Percentiles rank a stretch among this genome's conserved stretches.
These are phyloP conservation scores for Ametastegia equiseti DNA, from an alignment of 2,888 invertebrate genomes.

Conservation along the genomic window DNA sequence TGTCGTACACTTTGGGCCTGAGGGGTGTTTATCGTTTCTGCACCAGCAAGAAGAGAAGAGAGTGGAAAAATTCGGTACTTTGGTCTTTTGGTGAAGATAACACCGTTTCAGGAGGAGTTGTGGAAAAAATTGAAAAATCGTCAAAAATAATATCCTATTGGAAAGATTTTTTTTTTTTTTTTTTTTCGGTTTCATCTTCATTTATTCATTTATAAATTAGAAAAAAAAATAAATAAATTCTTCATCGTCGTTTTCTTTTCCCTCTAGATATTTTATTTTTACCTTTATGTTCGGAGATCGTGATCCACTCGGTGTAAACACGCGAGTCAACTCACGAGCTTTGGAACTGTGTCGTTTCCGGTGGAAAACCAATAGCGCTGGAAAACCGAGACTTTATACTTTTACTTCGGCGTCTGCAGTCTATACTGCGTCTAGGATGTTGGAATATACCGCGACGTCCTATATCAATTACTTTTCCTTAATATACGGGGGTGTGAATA, in stretches of 20 bases:
- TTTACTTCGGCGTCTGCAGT: conserved; percentile 1
- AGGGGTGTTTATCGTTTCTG: conserved; percentile 30
- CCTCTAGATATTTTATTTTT: background rate
- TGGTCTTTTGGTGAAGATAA: conserved; percentile 6
- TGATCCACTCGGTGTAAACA: background rate
- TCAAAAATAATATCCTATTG: background rate
- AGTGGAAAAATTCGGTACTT: background rate
- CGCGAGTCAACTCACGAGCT: conserved; percentile 14
- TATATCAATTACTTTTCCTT: background rate
- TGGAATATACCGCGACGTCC: background rate
- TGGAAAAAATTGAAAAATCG: background rate
- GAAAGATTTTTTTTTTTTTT: background rate
- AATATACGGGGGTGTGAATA: background rate
- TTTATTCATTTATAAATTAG: too few species aligned
- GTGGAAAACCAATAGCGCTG: conserved; percentile 6
- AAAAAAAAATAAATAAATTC: too few species aligned
- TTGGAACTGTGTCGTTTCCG: conserved; percentile 20
- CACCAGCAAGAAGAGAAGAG: background rate
- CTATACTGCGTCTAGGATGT: background rate
- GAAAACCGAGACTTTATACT: conserved; percentile 24
- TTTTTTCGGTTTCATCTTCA: too few species aligned
- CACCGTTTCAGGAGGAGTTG: background rate
- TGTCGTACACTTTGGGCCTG: conserved; percentile 8
- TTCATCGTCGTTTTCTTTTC: background rate
- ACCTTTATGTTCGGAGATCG: conserved; percentile 11